Conservation (phyloP, 2,888 invertebrate species). For the Agrotis clavis region DNA sequence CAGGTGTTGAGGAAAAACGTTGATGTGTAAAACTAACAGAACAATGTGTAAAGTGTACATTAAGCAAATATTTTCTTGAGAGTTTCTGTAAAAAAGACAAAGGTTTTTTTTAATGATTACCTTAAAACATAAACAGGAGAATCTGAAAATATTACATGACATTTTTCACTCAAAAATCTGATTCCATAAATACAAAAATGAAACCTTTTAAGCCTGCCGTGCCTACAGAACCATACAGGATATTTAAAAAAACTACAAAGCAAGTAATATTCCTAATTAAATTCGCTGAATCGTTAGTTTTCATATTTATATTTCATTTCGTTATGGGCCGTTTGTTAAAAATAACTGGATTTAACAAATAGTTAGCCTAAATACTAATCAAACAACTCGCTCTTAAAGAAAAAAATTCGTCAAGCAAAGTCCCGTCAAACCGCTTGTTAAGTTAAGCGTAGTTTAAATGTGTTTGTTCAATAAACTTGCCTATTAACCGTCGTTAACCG, state of each 20-base stretch:
- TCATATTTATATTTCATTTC: not conserved
- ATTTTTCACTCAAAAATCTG: not conserved
- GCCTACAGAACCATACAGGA: conserved; percentile 2
- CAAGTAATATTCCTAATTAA: not conserved
- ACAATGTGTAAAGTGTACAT: too few relatives aligned
- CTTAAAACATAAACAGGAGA: not conserved
- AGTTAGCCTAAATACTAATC: too few relatives aligned
- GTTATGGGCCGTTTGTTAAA: too few relatives aligned
- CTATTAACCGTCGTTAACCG: conserved; percentile 35
- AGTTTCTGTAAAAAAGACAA: not conserved
- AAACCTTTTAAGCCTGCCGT: not conserved
- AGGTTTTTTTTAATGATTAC: not conserved
- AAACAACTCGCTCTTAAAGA: not conserved
- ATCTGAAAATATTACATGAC: not conserved
- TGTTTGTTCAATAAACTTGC: conserved; percentile 37
- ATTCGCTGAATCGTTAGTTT: conserved; percentile 15
- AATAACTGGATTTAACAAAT: too few relatives aligned
- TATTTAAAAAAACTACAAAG: too few relatives aligned
- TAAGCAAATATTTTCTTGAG: not conserved
- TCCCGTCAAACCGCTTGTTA: conserved; percentile 9
- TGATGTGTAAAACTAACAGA: too few relatives aligned
- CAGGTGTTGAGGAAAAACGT: not conserved
- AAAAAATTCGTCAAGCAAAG: not conserved
- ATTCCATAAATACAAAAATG: not conserved
- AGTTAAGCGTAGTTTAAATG: conserved; percentile 29